phyloP scores from a whole-genome alignment of 2,797 vertebrate species.

The Gephyroberyx darwinii region DNA sequence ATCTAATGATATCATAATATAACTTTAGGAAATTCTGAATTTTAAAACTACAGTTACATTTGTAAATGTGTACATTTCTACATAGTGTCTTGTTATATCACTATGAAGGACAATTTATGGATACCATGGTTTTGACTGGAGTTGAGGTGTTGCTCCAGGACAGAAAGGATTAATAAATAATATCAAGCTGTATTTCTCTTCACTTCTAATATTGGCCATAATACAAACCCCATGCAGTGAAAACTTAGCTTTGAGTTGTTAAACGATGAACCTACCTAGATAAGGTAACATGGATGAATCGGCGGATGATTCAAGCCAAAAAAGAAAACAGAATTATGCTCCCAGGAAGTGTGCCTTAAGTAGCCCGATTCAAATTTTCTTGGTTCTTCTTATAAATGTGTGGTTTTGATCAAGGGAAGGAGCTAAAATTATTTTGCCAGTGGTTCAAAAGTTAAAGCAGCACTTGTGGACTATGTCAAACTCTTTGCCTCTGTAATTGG shows the following conservation, averaged over 20 bases:
- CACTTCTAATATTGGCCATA: not conserved
- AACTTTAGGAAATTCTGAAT: not conserved
- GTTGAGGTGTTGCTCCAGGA: not conserved
- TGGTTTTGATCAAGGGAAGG: too few relatives aligned
- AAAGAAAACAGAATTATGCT: too few relatives aligned
- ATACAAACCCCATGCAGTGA: slow-evolving; percentile 6
- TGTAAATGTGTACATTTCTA: not conserved
- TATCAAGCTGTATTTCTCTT: slow-evolving; percentile 7
- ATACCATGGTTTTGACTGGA: not conserved
- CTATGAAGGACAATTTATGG: not conserved
- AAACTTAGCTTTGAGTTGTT: not conserved
- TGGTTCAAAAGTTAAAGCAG: too few relatives aligned
- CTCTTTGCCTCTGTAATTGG: too few relatives aligned
- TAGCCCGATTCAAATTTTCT: too few relatives aligned
- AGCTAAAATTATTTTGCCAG: too few relatives aligned
- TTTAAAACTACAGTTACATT: not conserved
- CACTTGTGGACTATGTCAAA: too few relatives aligned
- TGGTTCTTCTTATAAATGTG: too few relatives aligned
- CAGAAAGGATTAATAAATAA: slow-evolving; percentile 20
- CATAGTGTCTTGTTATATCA: slow-evolving; percentile 2
- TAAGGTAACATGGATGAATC: too few relatives aligned
- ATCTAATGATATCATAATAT: slow-evolving; percentile 5
- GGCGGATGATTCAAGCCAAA: too few relatives aligned
- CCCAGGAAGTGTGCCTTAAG: too few relatives aligned
- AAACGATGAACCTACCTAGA: not conserved